Evolutionary conservation across 2,113 vertebrate genomes (phyloP).

Genomic region (Gallinago undulata): DNA sequence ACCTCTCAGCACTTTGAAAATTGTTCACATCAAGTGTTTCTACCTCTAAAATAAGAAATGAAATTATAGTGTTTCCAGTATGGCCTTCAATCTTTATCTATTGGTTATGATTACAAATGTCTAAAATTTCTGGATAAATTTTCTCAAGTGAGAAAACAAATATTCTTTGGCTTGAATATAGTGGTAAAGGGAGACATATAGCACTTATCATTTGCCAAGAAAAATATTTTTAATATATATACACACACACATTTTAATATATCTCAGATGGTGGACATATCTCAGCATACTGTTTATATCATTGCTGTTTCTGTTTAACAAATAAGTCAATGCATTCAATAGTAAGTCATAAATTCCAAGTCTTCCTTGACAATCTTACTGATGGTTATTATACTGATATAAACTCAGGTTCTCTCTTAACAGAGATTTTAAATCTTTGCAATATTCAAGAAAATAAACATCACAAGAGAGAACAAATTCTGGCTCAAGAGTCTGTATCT

Average conservation of each 20-base stretch:
- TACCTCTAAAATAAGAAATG: background rate
- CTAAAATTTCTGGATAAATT: background rate
- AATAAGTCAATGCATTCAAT: background rate
- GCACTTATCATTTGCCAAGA: background rate
- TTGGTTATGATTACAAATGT: background rate
- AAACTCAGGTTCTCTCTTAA: background rate
- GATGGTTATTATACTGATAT: background rate
- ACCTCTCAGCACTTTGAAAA: background rate
- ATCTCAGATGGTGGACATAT: background rate
- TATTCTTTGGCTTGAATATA: background rate
- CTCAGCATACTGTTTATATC: background rate
- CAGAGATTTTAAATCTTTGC: background rate
- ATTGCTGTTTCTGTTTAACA: background rate
- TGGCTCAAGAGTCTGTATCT: background rate
- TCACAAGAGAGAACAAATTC: background rate
- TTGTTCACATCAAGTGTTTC: background rate
- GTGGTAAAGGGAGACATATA: background rate
- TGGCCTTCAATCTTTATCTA: background rate
- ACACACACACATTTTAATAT: too few species aligned
- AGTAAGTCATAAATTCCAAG: background rate
- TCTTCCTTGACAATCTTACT: background rate
- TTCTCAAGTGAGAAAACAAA: background rate
- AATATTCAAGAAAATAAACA: background rate
- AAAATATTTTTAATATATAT: background rate
- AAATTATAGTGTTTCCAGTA: slow-evolving; percentile 12